phyloP scores from a whole-genome alignment of 2,797 vertebrate genomes.

The Ficedula albicollis region DNA sequence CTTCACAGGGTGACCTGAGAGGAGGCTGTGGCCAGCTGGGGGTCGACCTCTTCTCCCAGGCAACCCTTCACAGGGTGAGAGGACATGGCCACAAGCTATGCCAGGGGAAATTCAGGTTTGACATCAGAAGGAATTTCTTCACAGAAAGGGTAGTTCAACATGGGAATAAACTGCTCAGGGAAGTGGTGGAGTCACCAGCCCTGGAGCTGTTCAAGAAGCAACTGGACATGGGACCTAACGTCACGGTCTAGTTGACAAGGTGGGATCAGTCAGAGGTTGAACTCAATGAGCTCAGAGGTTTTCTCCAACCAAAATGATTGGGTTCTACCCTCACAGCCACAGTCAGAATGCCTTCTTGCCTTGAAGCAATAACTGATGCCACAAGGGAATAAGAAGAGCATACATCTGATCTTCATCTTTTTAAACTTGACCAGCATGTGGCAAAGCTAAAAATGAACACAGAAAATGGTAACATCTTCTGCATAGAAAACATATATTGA shows the following conservation, averaged over 20 bases:
- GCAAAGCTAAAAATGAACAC: neutral
- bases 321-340: neutral
- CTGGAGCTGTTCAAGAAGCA: neutral
- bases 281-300: neutral
- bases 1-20: neutral
- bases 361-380: neutral
- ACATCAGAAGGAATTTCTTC: neutral
- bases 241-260: neutral
- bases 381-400: neutral
- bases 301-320: neutral
- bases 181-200: neutral
- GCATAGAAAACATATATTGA: neutral
- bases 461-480: neutral
- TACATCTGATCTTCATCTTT: neutral
- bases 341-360: neutral
- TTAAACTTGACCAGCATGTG: neutral
- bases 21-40: neutral
- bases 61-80: neutral
- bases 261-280: neutral
- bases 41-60: neutral
- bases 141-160: accelerated
- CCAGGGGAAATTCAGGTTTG: neutral
- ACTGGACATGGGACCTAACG: neutral
- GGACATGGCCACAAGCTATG: too few relatives aligned
- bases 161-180: neutral